Conservation (phyloP, 2,797 vertebrate genomes). For the Coilia nasus region DNA sequence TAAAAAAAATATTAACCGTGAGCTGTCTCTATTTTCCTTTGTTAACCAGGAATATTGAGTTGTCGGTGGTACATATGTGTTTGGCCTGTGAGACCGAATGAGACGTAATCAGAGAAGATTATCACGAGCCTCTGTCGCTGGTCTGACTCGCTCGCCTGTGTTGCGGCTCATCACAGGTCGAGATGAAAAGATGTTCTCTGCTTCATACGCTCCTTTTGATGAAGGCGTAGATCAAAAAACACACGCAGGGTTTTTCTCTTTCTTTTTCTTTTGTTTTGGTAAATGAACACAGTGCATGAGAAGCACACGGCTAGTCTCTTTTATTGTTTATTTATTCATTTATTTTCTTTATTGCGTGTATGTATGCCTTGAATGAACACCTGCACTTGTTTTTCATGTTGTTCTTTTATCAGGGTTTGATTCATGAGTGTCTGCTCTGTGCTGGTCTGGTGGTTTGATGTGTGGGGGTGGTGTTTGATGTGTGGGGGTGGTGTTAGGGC, state of each 20-base stretch:
- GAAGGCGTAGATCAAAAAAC: background rate
- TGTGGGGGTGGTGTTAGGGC: background rate
- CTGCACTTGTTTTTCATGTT: background rate
- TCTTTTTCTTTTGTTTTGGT: background rate
- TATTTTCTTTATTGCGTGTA: background rate
- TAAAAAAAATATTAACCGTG: background rate
- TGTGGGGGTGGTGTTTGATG: background rate
- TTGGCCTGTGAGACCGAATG: background rate
- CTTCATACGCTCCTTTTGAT: background rate
- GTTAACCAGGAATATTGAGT: background rate
- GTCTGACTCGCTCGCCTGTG: background rate
- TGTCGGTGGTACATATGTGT: background rate
- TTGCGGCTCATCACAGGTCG: background rate
- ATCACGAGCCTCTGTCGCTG: background rate
- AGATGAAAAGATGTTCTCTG: constrained; percentile 20
- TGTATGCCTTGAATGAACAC: background rate
- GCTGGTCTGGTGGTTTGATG: background rate
- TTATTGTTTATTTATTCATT: constrained; percentile 4
- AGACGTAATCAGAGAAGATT: constrained; percentile 2
- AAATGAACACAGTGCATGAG: background rate
- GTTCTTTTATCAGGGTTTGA: background rate
- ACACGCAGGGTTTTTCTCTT: background rate
- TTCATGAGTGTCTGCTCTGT: background rate
- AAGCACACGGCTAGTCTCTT: background rate
- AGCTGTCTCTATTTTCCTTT: background rate